These are phyloP conservation scores for Ameiurus melas DNA, from an alignment of 2,113 vertebrate species.

Conservation along the genomic window DNA sequence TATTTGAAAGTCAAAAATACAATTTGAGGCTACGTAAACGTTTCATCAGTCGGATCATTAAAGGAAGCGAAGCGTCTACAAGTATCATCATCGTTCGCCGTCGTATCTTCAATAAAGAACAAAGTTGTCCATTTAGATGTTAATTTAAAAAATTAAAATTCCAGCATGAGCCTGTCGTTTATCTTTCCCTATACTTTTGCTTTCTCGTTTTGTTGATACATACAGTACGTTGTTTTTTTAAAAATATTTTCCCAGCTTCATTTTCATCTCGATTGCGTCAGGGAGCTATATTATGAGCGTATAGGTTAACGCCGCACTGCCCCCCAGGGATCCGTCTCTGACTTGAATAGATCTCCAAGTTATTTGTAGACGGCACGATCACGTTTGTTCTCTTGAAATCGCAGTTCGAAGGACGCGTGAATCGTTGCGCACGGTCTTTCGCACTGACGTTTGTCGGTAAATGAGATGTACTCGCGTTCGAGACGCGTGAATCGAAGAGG, in stretches of 20 bases:
- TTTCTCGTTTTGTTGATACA: not conserved
- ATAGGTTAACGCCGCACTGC: not conserved
- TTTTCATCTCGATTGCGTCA: not conserved
- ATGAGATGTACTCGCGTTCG: no score
- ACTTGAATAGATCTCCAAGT: conserved; percentile 7
- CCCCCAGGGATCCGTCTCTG: not conserved
- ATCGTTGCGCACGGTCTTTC: no score
- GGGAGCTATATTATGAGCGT: not conserved
- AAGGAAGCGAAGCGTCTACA: not conserved
- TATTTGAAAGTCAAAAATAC: not conserved
- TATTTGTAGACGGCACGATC: not conserved
- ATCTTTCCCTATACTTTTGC: not conserved
- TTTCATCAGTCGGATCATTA: not conserved
- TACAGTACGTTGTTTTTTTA: not conserved
- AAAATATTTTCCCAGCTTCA: no score
- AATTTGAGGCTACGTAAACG: not conserved
- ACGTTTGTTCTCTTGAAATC: no score
- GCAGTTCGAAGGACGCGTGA: no score
- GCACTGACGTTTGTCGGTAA: no score
- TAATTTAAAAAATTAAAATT: conserved; percentile 9
- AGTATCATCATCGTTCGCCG: not conserved
- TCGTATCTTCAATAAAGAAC: not conserved
- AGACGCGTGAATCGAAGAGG: no score
- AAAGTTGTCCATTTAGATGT: not conserved
- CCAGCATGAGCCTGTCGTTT: not conserved